Evolutionary conservation across 1,140 invertebrate species (phyloP).

Genomic region (Cardiocondyla obscurior): DNA sequence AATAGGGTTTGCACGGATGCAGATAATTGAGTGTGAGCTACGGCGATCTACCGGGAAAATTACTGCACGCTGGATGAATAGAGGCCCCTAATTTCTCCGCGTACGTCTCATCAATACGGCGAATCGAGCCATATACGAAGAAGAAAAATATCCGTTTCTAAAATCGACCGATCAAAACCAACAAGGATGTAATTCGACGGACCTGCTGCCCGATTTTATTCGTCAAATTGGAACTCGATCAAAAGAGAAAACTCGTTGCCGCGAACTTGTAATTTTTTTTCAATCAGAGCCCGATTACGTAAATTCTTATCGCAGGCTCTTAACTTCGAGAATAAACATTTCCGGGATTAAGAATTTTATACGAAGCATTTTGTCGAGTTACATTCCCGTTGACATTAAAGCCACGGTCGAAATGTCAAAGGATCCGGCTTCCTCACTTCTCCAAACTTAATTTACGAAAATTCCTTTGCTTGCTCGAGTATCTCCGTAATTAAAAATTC

Average conservation of each 20-base stretch:
- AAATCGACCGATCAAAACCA: neutral
- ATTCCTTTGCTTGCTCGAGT: neutral
- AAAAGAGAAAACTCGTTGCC: neutral
- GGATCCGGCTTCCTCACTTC: neutral
- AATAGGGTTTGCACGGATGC: conserved; percentile 16
- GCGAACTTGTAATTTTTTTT: neutral
- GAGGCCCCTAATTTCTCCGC: conserved; percentile 3
- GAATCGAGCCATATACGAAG: neutral
- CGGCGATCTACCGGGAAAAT: conserved; percentile 24
- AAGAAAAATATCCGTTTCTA: neutral
- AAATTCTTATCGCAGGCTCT: neutral
- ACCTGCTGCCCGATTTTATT: neutral
- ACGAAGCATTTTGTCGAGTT: neutral
- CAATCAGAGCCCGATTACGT: neutral
- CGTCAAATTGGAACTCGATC: neutral
- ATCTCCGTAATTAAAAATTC: neutral
- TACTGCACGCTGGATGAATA: conserved; percentile 18
- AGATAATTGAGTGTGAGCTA: conserved; percentile 41
- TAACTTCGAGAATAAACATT: neutral
- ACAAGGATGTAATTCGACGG: neutral
- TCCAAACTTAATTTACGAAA: neutral
- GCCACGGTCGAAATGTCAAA: neutral
- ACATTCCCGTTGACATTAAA: neutral
- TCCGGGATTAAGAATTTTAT: neutral
- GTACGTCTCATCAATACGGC: neutral